phyloP scores from a whole-genome alignment of 1,140 invertebrate genomes.

The Oppia nitens region DNA sequence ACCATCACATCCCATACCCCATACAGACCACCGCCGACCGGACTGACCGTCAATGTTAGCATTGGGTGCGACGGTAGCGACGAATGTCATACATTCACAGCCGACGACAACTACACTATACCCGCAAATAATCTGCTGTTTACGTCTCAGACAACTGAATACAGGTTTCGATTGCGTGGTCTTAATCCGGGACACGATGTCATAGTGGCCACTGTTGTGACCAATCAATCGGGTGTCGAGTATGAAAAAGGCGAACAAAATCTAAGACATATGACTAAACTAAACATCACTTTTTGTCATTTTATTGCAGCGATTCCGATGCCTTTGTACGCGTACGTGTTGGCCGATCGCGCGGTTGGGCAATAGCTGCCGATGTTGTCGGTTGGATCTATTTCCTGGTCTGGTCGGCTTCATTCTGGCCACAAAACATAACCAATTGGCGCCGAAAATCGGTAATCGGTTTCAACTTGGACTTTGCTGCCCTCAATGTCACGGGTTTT shows the following conservation, averaged over 20 bases:
- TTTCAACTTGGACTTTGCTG: conserved; percentile 87
- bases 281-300: background rate
- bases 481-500: conserved; percentile 83
- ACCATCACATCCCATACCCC: background rate
- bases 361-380: conserved; percentile 38
- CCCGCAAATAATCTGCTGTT: background rate
- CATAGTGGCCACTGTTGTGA: background rate
- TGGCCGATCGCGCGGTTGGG: background rate
- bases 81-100: no score
- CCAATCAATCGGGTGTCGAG: background rate
- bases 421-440: conserved; percentile 84
- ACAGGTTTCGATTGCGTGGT: background rate
- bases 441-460: conserved; percentile 87
- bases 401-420: conserved; percentile 97
- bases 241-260: background rate
- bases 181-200: background rate
- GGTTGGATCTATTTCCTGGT: conserved; percentile 96
- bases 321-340: conserved; percentile 6
- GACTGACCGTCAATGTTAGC: background rate
- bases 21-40: background rate
- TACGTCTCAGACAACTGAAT: background rate
- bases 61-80: background rate
- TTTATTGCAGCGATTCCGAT: background rate
- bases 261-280: no score
- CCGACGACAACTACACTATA: background rate